Evolutionary conservation across 2,888 invertebrate genomes (phyloP).

Genomic region (Allygus modestus): DNA sequence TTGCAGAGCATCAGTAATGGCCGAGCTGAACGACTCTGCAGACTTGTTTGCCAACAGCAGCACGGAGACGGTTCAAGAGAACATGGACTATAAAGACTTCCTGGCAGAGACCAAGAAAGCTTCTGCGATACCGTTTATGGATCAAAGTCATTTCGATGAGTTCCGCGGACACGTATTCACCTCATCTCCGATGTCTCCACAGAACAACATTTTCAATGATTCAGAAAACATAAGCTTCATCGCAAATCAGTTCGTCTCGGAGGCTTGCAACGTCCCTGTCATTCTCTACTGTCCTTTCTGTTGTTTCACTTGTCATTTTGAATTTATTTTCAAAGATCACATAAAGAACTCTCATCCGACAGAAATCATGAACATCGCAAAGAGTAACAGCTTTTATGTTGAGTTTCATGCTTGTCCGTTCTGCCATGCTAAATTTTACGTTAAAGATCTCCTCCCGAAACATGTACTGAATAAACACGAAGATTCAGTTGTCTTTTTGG

Average conservation of each 20-base stretch:
- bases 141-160: slow-evolving; percentile 48
- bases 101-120: slow-evolving; percentile 53
- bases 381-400: slow-evolving; percentile 63
- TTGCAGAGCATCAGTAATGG: slow-evolving; percentile 39
- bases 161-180: slow-evolving; percentile 49
- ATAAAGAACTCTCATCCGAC: slow-evolving; percentile 67
- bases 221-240: slow-evolving; percentile 63
- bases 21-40: slow-evolving; percentile 68
- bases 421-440: slow-evolving; percentile 70
- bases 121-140: slow-evolving; percentile 19
- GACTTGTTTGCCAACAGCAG: slow-evolving; percentile 70
- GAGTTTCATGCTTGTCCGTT: slow-evolving; percentile 69
- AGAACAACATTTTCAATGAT: slow-evolving; percentile 22
- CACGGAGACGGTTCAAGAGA: slow-evolving; percentile 69
- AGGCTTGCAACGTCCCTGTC: slow-evolving; percentile 66
- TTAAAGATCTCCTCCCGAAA: slow-evolving; percentile 69
- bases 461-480: slow-evolving; percentile 70
- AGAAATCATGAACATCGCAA: slow-evolving; percentile 67
- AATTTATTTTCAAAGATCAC: slow-evolving; percentile 70
- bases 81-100: slow-evolving; percentile 62
- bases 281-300: slow-evolving; percentile 71
- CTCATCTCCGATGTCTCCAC: slow-evolving; percentile 55
- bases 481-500: slow-evolving; percentile 68
- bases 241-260: slow-evolving; percentile 66
- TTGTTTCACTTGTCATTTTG: slow-evolving; percentile 69